phyloP scores from a whole-genome alignment of 2,113 vertebrate species.

The Haemorhous mexicanus region DNA sequence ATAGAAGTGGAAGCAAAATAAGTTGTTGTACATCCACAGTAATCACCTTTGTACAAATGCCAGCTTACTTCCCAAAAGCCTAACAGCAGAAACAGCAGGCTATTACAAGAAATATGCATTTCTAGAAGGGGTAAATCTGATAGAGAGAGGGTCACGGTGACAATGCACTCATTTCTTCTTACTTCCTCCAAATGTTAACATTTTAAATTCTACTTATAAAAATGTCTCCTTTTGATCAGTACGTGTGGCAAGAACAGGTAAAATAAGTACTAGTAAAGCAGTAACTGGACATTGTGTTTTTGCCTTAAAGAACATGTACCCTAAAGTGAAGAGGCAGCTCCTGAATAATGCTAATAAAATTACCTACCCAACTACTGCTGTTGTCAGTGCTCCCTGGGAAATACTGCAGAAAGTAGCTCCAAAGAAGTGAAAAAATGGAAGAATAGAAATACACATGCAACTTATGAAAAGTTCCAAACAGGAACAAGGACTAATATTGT shows the following conservation, averaged over 20 bases:
- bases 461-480: not conserved
- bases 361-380: not conserved
- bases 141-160: not conserved
- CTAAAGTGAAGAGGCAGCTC: not conserved
- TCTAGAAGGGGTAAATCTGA: not conserved
- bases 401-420: not conserved
- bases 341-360: not conserved
- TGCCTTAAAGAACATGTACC: not conserved
- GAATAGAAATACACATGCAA: not conserved
- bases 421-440: not conserved
- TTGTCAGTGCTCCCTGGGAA: not conserved
- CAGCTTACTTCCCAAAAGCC: not conserved
- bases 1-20: not conserved
- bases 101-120: not conserved
- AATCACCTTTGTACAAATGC: not conserved
- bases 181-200: not conserved
- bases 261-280: not conserved
- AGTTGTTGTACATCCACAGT: not conserved
- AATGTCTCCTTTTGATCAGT: not conserved
- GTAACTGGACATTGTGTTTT: not conserved
- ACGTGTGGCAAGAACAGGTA: not conserved
- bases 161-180: not conserved
- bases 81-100: not conserved
- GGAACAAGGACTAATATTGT: not conserved
- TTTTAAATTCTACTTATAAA: not conserved